Evolutionary conservation across 64 coral and sea anemone genomes (phyloP).

Genomic region (Pachyseris speciosa): DNA sequence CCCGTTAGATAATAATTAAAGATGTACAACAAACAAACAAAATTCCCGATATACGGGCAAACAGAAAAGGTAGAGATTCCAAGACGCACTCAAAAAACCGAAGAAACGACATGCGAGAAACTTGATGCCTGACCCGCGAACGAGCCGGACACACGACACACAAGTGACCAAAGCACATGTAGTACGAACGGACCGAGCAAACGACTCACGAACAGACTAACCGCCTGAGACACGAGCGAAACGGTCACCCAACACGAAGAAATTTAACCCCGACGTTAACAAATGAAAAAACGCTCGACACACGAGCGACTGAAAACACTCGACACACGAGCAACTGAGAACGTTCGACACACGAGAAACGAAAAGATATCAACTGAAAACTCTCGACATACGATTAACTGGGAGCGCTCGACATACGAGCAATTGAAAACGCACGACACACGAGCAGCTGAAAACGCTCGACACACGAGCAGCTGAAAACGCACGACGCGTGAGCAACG

Average conservation of each 20-base stretch:
- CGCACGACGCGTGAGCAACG: too few species aligned
- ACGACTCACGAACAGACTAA: neutral
- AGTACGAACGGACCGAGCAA: neutral
- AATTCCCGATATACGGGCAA: neutral
- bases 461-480: too few species aligned
- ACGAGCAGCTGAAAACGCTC: too few species aligned
- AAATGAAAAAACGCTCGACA: too few species aligned
- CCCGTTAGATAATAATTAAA: neutral
- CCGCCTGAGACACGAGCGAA: neutral
- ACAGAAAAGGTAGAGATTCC: neutral
- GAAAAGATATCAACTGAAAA: too few species aligned
- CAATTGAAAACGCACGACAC: too few species aligned
- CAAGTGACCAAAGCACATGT: neutral
- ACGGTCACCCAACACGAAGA: too few species aligned
- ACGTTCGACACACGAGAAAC: too few species aligned
- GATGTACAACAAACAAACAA: neutral
- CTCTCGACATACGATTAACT: too few species aligned
- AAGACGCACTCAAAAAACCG: neutral
- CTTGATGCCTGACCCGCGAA: neutral
- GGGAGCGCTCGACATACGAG: too few species aligned
- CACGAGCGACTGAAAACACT: too few species aligned
- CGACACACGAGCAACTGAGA: too few species aligned
- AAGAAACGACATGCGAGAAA: neutral
- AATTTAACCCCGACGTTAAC: neutral
- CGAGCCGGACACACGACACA: neutral